phyloP scores from a whole-genome alignment of 2,797 vertebrate genomes.

The Anguilla marmorata region DNA sequence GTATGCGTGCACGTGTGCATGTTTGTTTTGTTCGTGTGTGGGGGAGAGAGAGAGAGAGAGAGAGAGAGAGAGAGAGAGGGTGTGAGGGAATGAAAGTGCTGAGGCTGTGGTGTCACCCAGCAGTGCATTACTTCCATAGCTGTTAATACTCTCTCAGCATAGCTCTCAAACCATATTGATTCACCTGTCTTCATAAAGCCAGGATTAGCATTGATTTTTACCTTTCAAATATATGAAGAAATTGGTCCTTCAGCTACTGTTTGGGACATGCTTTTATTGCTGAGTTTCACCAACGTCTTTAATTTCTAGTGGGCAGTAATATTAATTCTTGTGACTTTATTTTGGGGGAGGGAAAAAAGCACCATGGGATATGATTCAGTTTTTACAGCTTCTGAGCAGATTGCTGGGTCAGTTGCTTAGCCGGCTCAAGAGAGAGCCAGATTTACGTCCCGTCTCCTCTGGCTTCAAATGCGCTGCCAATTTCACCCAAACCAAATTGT shows the following conservation, averaged over 20 bases:
- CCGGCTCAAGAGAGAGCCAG: background rate
- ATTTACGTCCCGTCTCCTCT: background rate
- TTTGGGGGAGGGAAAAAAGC: background rate
- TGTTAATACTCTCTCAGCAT: conserved; percentile 22
- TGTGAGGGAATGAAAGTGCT: background rate
- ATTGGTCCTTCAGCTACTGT: conserved; percentile 10
- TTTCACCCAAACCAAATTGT: background rate
- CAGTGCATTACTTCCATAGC: conserved; percentile 35
- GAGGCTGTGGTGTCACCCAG: conserved; percentile 14
- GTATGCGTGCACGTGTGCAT: too few relatives aligned
- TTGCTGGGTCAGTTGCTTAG: background rate
- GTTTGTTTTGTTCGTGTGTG: background rate
- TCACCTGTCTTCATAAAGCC: conserved; percentile 40
- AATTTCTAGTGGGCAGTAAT: background rate
- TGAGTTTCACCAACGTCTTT: background rate
- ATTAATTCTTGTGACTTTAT: background rate
- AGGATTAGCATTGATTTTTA: conserved; percentile 27
- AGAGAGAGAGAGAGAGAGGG: background rate
- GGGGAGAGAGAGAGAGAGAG: background rate
- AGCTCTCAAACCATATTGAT: conserved; percentile 40
- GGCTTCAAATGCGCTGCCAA: background rate
- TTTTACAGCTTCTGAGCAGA: background rate
- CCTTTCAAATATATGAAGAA: conserved; percentile 17
- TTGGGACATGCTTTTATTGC: conserved; percentile 5
- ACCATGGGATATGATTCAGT: conserved; percentile 5